Conservation (phyloP, 2,113 vertebrate species). For the Sigmodon hispidus region DNA sequence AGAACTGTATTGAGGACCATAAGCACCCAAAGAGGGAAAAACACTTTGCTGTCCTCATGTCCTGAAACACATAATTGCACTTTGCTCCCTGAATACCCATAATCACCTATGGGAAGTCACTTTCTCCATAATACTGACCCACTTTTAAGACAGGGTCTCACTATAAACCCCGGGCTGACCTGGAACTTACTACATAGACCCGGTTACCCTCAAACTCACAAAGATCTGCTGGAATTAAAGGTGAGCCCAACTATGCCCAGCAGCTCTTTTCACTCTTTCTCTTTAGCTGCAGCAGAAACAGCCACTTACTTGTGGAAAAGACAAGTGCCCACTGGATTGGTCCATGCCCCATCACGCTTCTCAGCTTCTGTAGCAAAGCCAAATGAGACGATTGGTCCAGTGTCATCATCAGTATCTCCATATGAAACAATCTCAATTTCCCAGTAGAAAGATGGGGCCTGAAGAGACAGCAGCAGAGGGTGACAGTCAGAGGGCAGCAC, state of each 20-base stretch:
- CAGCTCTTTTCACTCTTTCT: neutral
- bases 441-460: slow-evolving; percentile 99
- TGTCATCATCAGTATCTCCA: slow-evolving; percentile 98
- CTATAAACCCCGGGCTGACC: neutral
- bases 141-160: neutral
- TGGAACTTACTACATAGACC: neutral
- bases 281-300: neutral
- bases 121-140: neutral
- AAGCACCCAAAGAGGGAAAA: neutral
- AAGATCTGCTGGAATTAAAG: neutral
- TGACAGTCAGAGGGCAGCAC: neutral
- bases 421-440: slow-evolving; percentile 98
- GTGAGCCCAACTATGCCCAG: too few species aligned
- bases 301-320: slow-evolving; percentile 96
- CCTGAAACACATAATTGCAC: neutral
- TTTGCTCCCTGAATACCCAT: neutral
- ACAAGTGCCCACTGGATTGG: slow-evolving; percentile 98
- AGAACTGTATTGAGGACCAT: neutral
- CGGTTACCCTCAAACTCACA: neutral
- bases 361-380: slow-evolving; percentile 98
- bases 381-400: slow-evolving; percentile 97
- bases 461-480: slow-evolving; percentile 53
- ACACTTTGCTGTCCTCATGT: neutral
- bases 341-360: slow-evolving; percentile 98
- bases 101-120: neutral